Evolutionary conservation across 2,888 invertebrate species (phyloP).

Genomic region (Eilema depressum): DNA sequence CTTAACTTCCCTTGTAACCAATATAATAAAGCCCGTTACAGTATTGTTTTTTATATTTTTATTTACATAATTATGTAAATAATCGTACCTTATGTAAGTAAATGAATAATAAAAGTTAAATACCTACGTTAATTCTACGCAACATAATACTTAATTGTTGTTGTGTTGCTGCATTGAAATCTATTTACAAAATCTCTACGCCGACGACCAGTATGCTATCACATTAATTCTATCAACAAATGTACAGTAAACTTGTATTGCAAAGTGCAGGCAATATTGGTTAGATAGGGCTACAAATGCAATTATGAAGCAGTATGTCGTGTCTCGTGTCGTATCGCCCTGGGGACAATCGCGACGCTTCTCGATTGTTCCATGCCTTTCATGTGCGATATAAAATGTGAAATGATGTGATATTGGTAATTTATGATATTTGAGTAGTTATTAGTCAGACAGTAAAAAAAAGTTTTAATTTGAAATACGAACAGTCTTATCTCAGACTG

Average conservation of each 20-base stretch:
- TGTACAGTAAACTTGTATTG: constrained; percentile 50
- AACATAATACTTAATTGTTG: background rate
- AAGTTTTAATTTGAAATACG: too few species aligned
- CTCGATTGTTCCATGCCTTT: constrained; percentile 44
- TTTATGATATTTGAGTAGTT: too few species aligned
- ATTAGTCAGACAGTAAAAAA: too few species aligned
- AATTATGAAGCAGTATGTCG: constrained; percentile 76
- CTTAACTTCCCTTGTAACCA: too few species aligned
- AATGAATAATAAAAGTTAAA: too few species aligned
- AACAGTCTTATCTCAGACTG: too few species aligned
- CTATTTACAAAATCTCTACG: background rate
- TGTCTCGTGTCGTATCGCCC: constrained; percentile 58
- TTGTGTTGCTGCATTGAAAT: background rate
- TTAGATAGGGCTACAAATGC: constrained; percentile 74
- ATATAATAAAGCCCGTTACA: too few species aligned
- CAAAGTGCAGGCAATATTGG: constrained; percentile 70
- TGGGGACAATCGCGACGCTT: constrained; percentile 59
- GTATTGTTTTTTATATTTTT: too few species aligned
- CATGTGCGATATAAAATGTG: constrained; percentile 26
- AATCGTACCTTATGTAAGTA: too few species aligned
- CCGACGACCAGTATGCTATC: background rate
- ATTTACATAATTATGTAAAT: too few species aligned
- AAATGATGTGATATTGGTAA: too few species aligned
- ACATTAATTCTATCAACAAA: constrained; percentile 38
- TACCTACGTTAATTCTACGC: too few species aligned